Evolutionary conservation across 2,113 vertebrate genomes (phyloP).

Genomic region (Furnarius figulus): DNA sequence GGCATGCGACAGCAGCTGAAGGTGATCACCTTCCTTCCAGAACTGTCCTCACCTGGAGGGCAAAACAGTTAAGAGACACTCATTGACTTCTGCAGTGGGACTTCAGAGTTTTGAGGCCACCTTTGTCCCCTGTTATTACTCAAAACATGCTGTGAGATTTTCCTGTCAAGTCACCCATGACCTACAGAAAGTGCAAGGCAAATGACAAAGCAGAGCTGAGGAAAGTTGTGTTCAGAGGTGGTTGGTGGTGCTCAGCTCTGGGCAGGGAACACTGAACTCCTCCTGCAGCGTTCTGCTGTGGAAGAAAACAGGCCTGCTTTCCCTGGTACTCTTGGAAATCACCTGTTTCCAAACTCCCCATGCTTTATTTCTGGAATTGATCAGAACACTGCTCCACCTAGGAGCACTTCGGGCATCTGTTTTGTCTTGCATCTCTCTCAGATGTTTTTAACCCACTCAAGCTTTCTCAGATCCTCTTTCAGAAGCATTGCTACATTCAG

Average conservation of each 20-base stretch:
- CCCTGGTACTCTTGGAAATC: neutral
- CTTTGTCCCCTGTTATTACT: neutral
- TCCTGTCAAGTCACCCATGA: neutral
- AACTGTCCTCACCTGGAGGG: constrained; percentile 81
- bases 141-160: neutral
- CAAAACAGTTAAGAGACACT: neutral
- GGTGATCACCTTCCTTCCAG: constrained; percentile 81
- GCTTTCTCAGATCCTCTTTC: neutral
- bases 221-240: neutral
- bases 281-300: neutral
- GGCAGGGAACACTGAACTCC: neutral
- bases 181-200: neutral
- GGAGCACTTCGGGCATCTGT: neutral
- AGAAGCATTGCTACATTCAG: neutral
- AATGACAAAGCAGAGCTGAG: neutral
- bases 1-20: constrained; percentile 89
- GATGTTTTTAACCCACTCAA: neutral
- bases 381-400: neutral
- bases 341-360: neutral
- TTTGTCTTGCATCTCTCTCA: neutral
- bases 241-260: neutral
- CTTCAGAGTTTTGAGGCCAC: neutral
- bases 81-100: neutral
- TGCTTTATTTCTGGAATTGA: neutral
- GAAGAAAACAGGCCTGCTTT: neutral